Base-by-base conservation (phyloP, 2,797 vertebrate species). In the Cryptoblepharus egeriae region DNA sequence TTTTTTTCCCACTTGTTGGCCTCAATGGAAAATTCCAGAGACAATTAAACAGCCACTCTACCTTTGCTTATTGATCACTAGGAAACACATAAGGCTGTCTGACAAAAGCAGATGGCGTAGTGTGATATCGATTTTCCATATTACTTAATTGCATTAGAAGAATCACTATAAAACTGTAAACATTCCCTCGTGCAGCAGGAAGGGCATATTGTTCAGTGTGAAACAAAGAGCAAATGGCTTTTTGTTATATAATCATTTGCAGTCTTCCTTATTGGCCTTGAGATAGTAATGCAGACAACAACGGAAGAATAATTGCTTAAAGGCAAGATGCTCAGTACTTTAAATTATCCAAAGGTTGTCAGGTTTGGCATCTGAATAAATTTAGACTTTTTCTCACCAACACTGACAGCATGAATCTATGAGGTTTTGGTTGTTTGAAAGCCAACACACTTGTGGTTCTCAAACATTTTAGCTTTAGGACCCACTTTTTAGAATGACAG, bases 61-160 rank as follows among this genome's bases (percentile, higher is more conserved):
- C 69, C 85, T 92, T 69, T 83, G 85, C 79, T 86, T 91, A 92
- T 90, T 92, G 89, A 91, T 92, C 89, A 35, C 83, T 70, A 86
- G 61, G 64, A 83, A 73, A 24, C 80, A 82, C 77, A 85, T 90
- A 91, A 84, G 70, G 90, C 94, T 93, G 70, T 72, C 83, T 91
- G 85, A 90, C 77, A 89, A 84, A 73, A 82, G 72, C 83, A 83
- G 88, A 85, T 84, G 82, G 67, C 67, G 79, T 85, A 64, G 13
- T 30, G 80, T 83, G 63, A 79, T 71, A 78, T 83, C 57, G 86
- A 87, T 92, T 93, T 90, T 91, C 92, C 61, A 0, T 90, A 83
- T 85, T 60, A 49, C 65, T 64, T 88, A 89, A 83, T 83, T 89
- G 71, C 65, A 60, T 92, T 93, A 84, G 81, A 87, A 89, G 83